These are phyloP conservation scores for Cardiocondyla obscurior DNA, from an alignment of 1,140 invertebrate genomes.

Conservation along the genomic window DNA sequence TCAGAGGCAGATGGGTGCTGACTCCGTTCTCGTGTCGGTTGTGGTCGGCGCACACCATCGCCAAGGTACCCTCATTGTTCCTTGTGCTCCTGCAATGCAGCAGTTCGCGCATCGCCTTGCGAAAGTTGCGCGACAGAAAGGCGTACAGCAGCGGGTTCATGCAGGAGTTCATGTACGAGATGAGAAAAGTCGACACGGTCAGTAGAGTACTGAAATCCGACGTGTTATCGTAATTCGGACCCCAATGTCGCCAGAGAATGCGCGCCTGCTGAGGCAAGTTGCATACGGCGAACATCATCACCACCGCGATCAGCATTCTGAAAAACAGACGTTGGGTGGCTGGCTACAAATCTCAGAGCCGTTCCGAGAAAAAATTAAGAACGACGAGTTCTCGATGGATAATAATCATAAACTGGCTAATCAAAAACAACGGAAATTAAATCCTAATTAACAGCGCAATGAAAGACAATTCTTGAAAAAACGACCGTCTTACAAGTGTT, in stretches of 20 bases:
- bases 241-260: constrained; percentile 91
- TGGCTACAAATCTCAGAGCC: not conserved
- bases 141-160: constrained; percentile 94
- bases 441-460: too few species aligned
- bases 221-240: constrained; percentile 85
- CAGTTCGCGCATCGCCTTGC: constrained; percentile 88
- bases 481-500: too few species aligned
- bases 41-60: constrained; percentile 64
- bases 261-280: constrained; percentile 93
- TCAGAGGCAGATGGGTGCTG: constrained; percentile 61
- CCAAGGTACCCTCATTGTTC: constrained; percentile 31
- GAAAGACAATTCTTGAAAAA: too few species aligned
- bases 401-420: not conserved
- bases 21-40: constrained; percentile 64
- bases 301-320: constrained; percentile 92
- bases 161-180: constrained; percentile 93
- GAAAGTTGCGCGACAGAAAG: constrained; percentile 91
- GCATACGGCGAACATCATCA: constrained; percentile 92
- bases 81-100: constrained; percentile 82
- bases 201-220: constrained; percentile 89
- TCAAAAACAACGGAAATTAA: too few species aligned
- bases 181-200: constrained; percentile 92
- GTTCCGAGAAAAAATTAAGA: not conserved
- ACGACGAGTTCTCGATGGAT: not conserved
- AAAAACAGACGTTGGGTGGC: constrained; percentile 59